Evolutionary conservation across 2,113 vertebrate species (phyloP).

Genomic region (Lophius piscatorius): DNA sequence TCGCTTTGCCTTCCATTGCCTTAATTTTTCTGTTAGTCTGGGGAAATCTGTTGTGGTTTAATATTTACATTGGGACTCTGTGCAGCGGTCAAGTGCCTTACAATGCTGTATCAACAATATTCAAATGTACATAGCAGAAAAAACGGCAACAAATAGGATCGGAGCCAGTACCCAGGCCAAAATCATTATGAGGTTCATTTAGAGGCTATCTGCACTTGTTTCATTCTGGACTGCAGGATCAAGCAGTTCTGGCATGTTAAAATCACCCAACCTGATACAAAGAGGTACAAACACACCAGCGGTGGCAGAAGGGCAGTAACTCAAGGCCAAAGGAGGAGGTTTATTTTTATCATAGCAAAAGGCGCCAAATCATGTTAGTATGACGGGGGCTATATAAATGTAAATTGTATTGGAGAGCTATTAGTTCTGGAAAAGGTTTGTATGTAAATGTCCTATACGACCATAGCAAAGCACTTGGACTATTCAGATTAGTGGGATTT

Average conservation of each 20-base stretch:
- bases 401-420: constrained; percentile 85
- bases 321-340: constrained; percentile 81
- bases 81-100: constrained; percentile 24
- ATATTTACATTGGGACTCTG: constrained; percentile 51
- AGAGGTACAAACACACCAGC: constrained; percentile 43
- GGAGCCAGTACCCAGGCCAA: constrained; percentile 21
- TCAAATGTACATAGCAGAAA: constrained; percentile 26
- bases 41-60: constrained; percentile 27
- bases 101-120: constrained; percentile 53
- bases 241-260: constrained; percentile 75
- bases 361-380: constrained; percentile 82
- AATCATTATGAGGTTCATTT: constrained; percentile 66
- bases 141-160: constrained; percentile 4
- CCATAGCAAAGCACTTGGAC: constrained; percentile 74
- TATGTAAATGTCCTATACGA: constrained; percentile 84
- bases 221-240: constrained; percentile 58
- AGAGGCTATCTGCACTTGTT: constrained; percentile 60
- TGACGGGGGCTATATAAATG: constrained; percentile 87
- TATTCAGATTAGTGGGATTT: constrained; percentile 76
- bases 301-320: constrained; percentile 67
- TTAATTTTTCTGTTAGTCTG: constrained; percentile 9
- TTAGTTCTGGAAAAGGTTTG: constrained; percentile 81
- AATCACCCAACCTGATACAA: constrained; percentile 71
- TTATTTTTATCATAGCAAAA: constrained; percentile 83
- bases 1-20: too few species aligned